Conservation (phyloP, 2,113 vertebrate genomes). For the Microcebus lehilahytsara region DNA sequence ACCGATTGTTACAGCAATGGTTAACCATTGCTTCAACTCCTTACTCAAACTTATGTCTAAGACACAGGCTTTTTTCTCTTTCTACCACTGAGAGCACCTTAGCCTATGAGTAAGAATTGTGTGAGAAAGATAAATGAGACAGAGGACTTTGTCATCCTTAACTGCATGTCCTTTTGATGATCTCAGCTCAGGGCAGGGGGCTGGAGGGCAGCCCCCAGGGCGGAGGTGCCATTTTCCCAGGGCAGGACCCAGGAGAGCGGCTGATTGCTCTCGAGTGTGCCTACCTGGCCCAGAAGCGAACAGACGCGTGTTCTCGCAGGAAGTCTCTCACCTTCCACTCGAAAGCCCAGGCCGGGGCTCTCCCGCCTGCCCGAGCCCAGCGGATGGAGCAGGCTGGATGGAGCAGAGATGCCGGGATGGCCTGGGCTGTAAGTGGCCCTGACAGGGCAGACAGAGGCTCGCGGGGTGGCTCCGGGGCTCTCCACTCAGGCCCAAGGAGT, state of each 20-base stretch:
- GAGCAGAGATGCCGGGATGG: neutral
- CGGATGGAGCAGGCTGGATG: rapidly evolving
- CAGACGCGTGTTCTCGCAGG: neutral
- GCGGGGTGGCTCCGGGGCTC: no score
- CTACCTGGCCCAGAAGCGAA: neutral
- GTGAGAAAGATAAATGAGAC: neutral
- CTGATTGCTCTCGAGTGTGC: neutral
- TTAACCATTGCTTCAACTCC: neutral
- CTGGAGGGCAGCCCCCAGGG: no score
- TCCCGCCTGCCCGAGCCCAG: neutral
- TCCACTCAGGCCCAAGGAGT: rapidly evolving
- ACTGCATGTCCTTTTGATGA: neutral
- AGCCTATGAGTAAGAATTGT: neutral
- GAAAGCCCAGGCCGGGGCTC: neutral
- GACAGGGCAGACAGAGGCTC: no score
- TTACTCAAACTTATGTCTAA: neutral
- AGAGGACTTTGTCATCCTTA: neutral
- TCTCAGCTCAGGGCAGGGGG: neutral
- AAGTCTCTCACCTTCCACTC: neutral
- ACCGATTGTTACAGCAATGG: neutral
- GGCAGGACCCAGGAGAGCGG: neutral
- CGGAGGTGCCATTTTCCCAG: neutral
- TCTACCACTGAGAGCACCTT: neutral
- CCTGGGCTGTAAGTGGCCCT: no score
- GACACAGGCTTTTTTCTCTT: neutral